Evolutionary conservation across 2,797 vertebrate genomes (phyloP).

Genomic region (Tragelaphus eurycerus): DNA sequence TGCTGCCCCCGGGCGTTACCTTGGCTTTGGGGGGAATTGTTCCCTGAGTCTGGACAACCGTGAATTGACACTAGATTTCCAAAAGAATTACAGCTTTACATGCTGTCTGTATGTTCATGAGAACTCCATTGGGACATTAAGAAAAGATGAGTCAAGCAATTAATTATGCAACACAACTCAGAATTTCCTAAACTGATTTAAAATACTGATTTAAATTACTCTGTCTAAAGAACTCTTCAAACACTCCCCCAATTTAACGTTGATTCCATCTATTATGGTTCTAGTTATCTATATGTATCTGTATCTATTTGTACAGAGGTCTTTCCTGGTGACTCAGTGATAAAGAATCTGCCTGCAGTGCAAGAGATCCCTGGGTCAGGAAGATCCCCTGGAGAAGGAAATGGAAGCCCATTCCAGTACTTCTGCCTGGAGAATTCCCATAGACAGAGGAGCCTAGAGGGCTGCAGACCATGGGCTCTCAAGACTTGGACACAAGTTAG

Average conservation of each 20-base stretch:
- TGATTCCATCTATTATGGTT: too few species aligned
- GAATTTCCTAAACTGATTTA: neutral
- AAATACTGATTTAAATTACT: neutral
- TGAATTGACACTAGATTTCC: accelerated
- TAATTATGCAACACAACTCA: neutral
- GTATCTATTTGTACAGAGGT: neutral
- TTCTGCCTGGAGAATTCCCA: neutral
- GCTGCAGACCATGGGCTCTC: neutral
- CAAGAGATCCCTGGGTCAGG: neutral
- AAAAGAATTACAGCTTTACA: accelerated
- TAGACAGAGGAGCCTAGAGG: neutral
- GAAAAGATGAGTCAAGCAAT: neutral
- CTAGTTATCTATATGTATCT: neutral
- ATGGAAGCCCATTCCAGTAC: neutral
- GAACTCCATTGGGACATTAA: neutral
- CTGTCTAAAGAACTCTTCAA: neutral
- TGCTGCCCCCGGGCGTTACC: accelerated
- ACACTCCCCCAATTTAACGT: neutral
- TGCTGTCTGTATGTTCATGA: neutral
- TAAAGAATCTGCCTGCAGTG: neutral
- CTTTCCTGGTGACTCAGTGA: neutral
- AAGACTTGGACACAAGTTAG: neutral
- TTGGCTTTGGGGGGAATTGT: accelerated
- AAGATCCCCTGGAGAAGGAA: neutral
- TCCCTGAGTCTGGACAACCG: neutral